Base-by-base conservation (phyloP, 2,797 vertebrate genomes). In the Macropodus opercularis region DNA sequence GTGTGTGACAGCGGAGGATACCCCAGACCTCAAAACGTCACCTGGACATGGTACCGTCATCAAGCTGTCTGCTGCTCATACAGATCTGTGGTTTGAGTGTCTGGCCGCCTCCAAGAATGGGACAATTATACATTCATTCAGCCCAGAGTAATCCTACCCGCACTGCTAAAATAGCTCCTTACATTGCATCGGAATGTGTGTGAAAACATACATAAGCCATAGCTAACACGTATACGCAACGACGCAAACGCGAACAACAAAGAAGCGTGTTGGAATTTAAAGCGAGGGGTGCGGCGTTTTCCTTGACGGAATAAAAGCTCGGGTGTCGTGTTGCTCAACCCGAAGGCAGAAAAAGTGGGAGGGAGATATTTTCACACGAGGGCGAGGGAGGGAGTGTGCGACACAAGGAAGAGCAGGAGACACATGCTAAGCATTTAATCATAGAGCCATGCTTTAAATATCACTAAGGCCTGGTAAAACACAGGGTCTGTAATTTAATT, bases 21-120 rank as follows among this genome's bases (percentile, higher is more conserved):
- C 67, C 93, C 93, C 15, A 67, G 56, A 53, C 85, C 92, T 15
- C 34, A 89, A 21, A 85, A 63, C 77, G 2, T 91, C 90, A 86
- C 80, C 59, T 94, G 93, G 93, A 93, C 36, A 59, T 58, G 93
- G 93, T 93, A 90, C 38, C 0, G 9, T 48, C 57, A 46, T 47
- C 69, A 23, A 15, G 24, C 47, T 18, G 49, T 51, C 57, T 50
- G 58, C 53, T 38, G 39, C 40, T 63, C 41, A 19, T 1, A 55
- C 21, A 31, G 13, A 22, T 43, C 21, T 9, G 3, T 11, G 31
- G 8, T 63, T 44, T 51, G 42, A 17, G 29, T 40, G 56, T 49
- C 27, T 63, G 36, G 18, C 52, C 64, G 34, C 44, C 63, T 3
- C 38, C 23, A 46, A 6, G 3, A 75, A 66, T 81, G 10, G 32